phyloP scores from a whole-genome alignment of 2,797 vertebrate species.

The Oreochromis grahami region DNA sequence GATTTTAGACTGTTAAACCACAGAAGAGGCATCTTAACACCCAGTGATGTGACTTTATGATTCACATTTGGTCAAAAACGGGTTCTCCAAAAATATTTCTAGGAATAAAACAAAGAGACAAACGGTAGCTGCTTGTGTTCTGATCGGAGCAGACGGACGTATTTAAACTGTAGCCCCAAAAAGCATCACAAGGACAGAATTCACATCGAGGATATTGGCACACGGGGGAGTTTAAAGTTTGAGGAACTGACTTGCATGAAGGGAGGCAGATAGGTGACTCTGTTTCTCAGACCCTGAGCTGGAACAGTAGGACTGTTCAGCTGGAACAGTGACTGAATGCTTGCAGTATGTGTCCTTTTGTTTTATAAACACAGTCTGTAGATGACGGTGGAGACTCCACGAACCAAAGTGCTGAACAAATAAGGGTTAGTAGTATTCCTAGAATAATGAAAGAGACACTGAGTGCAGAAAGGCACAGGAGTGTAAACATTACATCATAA shows the following conservation, averaged over 20 bases:
- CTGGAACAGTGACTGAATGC: neutral
- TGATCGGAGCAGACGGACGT: neutral
- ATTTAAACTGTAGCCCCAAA: neutral
- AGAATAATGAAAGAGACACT: neutral
- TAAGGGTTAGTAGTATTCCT: neutral
- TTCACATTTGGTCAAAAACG: neutral
- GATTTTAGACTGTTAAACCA: neutral
- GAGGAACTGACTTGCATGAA: neutral
- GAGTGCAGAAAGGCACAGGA: neutral
- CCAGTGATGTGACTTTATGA: neutral
- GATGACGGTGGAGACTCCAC: slow-evolving; percentile 11
- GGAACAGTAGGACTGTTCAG: neutral
- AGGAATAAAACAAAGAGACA: neutral
- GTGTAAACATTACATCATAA: neutral
- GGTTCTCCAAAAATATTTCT: neutral
- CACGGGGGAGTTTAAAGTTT: neutral
- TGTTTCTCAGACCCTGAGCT: neutral
- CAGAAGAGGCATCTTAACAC: neutral
- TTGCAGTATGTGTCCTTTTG: neutral
- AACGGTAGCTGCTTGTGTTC: neutral
- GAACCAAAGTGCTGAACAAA: neutral
- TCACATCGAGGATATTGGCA: neutral
- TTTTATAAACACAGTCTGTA: slow-evolving; percentile 30
- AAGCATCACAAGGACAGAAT: neutral
- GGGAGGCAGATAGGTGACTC: neutral